These are phyloP conservation scores for Podarcis muralis DNA, from an alignment of 2,113 vertebrate species.

Conservation along the genomic window DNA sequence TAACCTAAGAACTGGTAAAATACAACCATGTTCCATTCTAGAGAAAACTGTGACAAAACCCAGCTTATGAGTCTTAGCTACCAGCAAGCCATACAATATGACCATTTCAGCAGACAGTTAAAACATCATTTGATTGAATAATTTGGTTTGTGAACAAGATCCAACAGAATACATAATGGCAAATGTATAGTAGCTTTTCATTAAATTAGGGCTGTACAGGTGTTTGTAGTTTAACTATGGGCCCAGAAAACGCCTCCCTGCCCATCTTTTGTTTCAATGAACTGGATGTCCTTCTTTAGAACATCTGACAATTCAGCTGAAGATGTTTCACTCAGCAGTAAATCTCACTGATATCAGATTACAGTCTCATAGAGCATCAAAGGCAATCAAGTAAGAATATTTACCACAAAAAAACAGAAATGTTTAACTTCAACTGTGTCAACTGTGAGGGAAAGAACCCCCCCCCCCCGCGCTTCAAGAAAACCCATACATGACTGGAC, in stretches of 20 bases:
- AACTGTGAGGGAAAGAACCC: background rate
- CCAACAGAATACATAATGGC: background rate
- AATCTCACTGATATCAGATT: background rate
- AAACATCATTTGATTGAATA: background rate
- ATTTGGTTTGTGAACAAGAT: background rate
- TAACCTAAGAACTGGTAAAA: background rate
- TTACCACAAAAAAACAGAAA: background rate
- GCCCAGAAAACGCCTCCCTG: background rate
- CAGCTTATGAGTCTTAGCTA: background rate
- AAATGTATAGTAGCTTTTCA: background rate
- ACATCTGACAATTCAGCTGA: background rate
- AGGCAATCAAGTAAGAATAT: background rate
- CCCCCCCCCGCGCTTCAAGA: no score
- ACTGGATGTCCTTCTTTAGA: background rate
- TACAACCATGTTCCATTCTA: background rate
- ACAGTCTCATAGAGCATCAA: background rate
- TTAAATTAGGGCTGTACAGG: background rate
- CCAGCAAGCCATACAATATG: background rate
- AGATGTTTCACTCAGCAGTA: background rate
- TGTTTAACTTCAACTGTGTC: background rate
- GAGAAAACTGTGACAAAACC: background rate
- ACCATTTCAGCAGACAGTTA: background rate
- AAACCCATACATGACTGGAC: background rate
- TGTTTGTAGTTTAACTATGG: background rate
- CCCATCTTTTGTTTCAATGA: background rate